Evolutionary conservation across 2,888 invertebrate genomes (phyloP), one percentile per base, ranked within the genome.

Genomic region (Drosophila mettleri): DNA sequence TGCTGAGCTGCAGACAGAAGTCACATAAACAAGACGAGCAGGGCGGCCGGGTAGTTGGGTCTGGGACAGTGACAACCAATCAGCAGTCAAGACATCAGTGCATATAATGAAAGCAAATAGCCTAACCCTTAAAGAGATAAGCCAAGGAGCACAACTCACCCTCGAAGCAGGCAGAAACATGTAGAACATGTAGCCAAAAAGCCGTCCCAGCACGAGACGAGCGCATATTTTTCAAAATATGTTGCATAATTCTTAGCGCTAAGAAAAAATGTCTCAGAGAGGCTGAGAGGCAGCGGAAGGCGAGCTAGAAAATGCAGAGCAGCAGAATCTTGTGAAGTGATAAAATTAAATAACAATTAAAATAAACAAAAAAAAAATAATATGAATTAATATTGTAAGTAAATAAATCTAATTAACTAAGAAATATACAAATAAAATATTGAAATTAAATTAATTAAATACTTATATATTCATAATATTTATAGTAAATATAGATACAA

Each of bases 1-100:
- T 73, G 76, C 75, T 74, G 77, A 57, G 69, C 41, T 57, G 87
- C 58, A 74, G 82, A 85, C 75, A 86, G 71, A 74, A 81, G 82
- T 82, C 87, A 85, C 27, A 41, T 48, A 49, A 69, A 67, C 52
- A 67, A 39, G 20, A 6, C 20, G 39, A 24, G 24, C 24, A 49
- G n/a, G 6, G 9, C 34, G 22, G 33, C 22, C 29, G 24, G 16
- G 59, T 16, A 55, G 34, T n/a, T 59, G 57, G 63, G 45, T 62
- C 63, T 71, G 80, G 82, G 87, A 85, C 70, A 78, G 51, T 61
- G 60, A 36, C 48, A 58, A 64, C 86, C 81, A 84, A 86, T 78
- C 67, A 82, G 64, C 62, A 65, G 67, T 10, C 48, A 46, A 58
- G 75, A 67, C 31, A 36, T 29, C 16, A 29, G 29, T 27, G 18